These are phyloP conservation scores for Notolepis coatsorum DNA, from an alignment of 2,797 vertebrate species.

Conservation along the genomic window DNA sequence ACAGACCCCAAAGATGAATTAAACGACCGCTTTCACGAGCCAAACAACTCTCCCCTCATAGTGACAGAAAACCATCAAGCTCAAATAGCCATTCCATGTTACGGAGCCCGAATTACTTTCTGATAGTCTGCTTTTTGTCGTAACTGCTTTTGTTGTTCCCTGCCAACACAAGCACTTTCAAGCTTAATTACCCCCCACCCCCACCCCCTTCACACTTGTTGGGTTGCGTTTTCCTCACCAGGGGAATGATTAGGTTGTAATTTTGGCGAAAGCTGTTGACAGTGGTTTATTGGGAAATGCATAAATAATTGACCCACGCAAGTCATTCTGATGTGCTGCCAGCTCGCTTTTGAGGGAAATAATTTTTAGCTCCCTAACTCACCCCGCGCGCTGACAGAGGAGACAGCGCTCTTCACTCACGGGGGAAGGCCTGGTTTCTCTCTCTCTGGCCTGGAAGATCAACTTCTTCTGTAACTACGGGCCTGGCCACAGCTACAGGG, in stretches of 20 bases:
- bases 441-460: constrained; percentile 21
- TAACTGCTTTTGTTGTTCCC: not conserved
- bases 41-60: constrained; percentile 30
- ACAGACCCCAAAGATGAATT: constrained; percentile 33
- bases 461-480: constrained; percentile 8
- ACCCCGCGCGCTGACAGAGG: constrained; percentile 58
- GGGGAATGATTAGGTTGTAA: constrained; percentile 60
- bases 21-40: constrained; percentile 35
- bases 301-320: constrained; percentile 64
- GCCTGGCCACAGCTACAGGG: constrained; percentile 23
- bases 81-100: constrained; percentile 34
- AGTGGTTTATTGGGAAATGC: constrained; percentile 47
- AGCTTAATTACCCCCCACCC: constrained; percentile 12
- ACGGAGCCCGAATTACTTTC: constrained; percentile 36
- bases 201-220: constrained; percentile 18
- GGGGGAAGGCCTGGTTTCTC: constrained; percentile 23
- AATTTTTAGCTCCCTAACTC: constrained; percentile 68
- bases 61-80: constrained; percentile 30
- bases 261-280: constrained; percentile 63
- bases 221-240: constrained; percentile 57
- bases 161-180: constrained; percentile 32
- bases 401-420: constrained; percentile 58
- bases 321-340: constrained; percentile 39
- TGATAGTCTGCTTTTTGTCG: constrained; percentile 36
- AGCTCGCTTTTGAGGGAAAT: constrained; percentile 59